Percentiles rank a stretch among this genome's conserved stretches.
Evolutionary conservation across 2,797 vertebrate species (phyloP).

Genomic region (Potorous gilbertii): DNA sequence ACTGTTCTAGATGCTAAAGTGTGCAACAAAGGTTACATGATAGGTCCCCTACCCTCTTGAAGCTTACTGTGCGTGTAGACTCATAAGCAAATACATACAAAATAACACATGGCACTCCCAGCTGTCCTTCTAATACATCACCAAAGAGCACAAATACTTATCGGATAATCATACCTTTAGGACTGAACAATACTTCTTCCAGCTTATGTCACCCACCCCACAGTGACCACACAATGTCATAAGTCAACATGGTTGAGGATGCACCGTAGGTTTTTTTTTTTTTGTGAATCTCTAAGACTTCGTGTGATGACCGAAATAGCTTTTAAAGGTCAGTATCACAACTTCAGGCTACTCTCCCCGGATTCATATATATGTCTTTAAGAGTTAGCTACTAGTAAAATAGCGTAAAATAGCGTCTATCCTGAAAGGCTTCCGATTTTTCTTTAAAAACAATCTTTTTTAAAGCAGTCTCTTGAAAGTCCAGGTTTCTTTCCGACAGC

Average conservation of each 20-base stretch:
- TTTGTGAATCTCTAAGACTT: slow-evolving; percentile 61
- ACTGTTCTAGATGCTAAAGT: slow-evolving; percentile 7
- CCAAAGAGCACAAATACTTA: slow-evolving; percentile 52
- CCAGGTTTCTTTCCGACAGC: background rate
- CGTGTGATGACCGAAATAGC: slow-evolving; percentile 58
- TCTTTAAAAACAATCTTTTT: slow-evolving; percentile 45
- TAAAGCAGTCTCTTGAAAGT: slow-evolving; percentile 9
- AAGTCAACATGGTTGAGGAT: slow-evolving; percentile 63
- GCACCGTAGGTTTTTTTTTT: slow-evolving; percentile 48
- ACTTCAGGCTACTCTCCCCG: slow-evolving; percentile 42
- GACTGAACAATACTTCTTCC: slow-evolving; percentile 69
- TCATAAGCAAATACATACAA: background rate
- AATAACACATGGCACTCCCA: background rate
- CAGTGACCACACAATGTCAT: slow-evolving; percentile 76
- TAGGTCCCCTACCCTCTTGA: background rate
- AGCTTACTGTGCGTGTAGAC: background rate
- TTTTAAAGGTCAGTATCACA: slow-evolving; percentile 66
- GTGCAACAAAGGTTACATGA: background rate
- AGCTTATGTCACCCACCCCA: slow-evolving; percentile 72
- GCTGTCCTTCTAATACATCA: slow-evolving; percentile 33
- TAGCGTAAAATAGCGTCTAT: slow-evolving; percentile 6
- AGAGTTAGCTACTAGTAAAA: slow-evolving; percentile 32
- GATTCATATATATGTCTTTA: slow-evolving; percentile 31
- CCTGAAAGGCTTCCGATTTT: slow-evolving; percentile 38
- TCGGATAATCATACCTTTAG: slow-evolving; percentile 58